Conservation (phyloP, 2,113 vertebrate genomes). For the Corapipo altera region DNA sequence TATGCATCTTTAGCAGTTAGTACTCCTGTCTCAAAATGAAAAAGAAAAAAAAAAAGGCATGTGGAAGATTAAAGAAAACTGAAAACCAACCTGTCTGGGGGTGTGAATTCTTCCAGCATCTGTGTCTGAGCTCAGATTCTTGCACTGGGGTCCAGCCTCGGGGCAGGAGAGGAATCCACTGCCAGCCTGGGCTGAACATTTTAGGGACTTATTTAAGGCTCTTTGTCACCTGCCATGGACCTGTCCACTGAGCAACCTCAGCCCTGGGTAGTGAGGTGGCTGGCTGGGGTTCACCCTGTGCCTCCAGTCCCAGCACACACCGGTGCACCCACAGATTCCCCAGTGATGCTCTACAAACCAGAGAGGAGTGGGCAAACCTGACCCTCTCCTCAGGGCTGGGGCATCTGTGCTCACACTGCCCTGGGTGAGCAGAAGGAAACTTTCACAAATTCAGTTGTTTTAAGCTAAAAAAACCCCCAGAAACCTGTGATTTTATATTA, state of each 20-base stretch:
- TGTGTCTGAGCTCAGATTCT: not conserved
- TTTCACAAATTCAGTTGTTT: not conserved
- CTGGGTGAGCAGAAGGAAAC: not conserved
- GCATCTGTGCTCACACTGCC: not conserved
- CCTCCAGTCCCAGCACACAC: accelerated
- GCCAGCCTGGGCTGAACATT: not conserved
- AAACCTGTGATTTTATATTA: not conserved
- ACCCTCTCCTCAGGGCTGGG: not conserved
- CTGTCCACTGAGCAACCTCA: not conserved
- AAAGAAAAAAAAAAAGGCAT: not conserved
- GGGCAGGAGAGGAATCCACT: not conserved
- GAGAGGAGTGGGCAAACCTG: accelerated
- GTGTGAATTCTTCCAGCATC: not conserved
- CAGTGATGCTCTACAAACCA: accelerated
- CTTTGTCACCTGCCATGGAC: not conserved
- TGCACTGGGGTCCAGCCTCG: accelerated
- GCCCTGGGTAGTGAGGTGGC: not conserved
- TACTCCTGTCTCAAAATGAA: constrained; percentile 23
- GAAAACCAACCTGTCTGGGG: not conserved
- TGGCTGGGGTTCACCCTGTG: not conserved
- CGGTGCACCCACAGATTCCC: accelerated
- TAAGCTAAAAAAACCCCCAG: no score
- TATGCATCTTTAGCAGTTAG: constrained; percentile 62
- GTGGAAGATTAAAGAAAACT: not conserved
- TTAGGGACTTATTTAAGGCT: not conserved